phyloP scores from a whole-genome alignment of 2,113 vertebrate species.

The Callospermophilus lateralis region DNA sequence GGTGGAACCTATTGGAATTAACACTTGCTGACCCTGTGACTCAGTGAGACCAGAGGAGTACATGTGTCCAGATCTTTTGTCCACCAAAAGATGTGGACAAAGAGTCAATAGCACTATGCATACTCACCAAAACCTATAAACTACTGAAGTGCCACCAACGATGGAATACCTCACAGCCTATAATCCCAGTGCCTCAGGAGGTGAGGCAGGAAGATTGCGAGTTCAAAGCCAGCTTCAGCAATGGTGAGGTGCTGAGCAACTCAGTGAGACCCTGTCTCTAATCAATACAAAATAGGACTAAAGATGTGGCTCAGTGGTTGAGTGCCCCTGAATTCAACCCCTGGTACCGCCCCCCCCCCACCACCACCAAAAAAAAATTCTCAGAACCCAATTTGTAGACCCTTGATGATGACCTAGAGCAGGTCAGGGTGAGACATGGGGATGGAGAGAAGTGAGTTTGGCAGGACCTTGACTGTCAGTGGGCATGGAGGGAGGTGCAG shows the following conservation, averaged over 20 bases:
- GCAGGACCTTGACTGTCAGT: not conserved
- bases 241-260: no score
- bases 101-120: accelerated
- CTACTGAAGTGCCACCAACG: not conserved
- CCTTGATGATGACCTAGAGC: not conserved
- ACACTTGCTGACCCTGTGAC: not conserved
- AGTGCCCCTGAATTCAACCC: no score
- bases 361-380: no score
- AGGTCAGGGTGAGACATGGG: not conserved
- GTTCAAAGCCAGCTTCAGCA: no score
- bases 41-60: not conserved
- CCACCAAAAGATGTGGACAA: not conserved
- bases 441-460: not conserved
- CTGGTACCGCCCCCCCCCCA: no score
- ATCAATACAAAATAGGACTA: no score
- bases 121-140: not conserved
- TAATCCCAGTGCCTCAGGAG: no score
- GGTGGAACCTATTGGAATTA: not conserved
- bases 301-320: no score
- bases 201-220: no score
- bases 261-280: no score
- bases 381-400: not conserved
- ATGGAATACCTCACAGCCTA: not conserved
- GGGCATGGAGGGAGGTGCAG: not conserved
- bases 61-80: no score